These are phyloP conservation scores for Tenthredo livida DNA, from an alignment of 2,888 invertebrate genomes.

Conservation along the genomic window DNA sequence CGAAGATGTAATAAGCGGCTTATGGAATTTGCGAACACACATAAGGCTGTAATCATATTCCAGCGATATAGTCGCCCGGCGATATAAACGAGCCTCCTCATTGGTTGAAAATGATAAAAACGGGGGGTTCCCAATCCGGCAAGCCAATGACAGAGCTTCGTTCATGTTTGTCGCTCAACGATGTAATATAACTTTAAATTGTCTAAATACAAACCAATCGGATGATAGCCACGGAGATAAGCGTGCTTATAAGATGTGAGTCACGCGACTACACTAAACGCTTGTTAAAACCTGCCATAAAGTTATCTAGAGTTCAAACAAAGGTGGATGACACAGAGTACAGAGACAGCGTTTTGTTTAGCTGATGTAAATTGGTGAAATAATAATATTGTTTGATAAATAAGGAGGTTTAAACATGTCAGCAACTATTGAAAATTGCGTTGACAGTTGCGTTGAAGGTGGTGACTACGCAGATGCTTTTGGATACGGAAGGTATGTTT, in stretches of 20 bases:
- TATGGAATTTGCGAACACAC: not conserved
- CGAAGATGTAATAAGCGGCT: not conserved
- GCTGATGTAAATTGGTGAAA: not conserved
- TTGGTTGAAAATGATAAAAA: not conserved
- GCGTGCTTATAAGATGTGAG: constrained; percentile 9
- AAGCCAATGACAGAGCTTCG: not conserved
- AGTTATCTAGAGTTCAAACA: not conserved
- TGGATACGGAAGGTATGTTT: constrained; percentile 71
- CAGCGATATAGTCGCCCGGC: not conserved
- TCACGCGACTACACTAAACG: not conserved
- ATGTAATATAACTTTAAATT: not conserved
- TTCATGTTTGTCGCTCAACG: not conserved
- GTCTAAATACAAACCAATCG: constrained; percentile 51
- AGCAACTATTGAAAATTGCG: constrained; percentile 32
- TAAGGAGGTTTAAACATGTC: not conserved
- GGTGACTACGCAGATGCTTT: constrained; percentile 73
- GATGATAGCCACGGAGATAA: not conserved
- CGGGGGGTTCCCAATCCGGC: not conserved
- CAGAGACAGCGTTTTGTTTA: not conserved
- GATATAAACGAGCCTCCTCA: not conserved
- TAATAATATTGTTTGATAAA: not conserved
- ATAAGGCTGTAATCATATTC: not conserved
- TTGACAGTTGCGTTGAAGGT: constrained; percentile 50
- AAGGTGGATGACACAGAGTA: not conserved
- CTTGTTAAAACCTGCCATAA: not conserved